These are phyloP conservation scores for Odontamblyopus lacepedii DNA, from an alignment of 2,797 vertebrate genomes.

Conservation along the genomic window DNA sequence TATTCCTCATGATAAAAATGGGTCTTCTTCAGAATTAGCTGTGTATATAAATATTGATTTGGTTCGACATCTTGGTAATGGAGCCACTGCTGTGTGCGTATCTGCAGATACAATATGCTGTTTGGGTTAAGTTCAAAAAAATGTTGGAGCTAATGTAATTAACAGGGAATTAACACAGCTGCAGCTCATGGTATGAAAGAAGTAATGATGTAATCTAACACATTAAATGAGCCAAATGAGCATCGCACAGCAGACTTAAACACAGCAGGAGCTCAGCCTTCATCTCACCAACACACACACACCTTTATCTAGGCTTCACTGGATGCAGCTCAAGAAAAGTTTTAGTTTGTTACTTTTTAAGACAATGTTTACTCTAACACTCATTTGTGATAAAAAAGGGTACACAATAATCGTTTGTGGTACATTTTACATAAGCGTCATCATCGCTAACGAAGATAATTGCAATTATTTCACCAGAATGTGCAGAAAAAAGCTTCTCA, in stretches of 20 bases:
- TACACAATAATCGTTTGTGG: too few species aligned
- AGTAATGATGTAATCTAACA: conserved; percentile 81
- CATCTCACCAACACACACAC: conserved; percentile 19
- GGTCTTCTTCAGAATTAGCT: background rate
- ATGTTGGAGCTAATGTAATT: conserved; percentile 80
- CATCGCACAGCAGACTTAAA: conserved; percentile 65
- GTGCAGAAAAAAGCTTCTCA: too few species aligned
- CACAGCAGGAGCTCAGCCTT: conserved; percentile 60
- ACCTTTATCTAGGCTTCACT: conserved; percentile 10
- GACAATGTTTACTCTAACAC: background rate
- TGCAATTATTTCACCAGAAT: too few species aligned
- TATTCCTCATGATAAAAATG: background rate
- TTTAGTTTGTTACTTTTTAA: too few species aligned
- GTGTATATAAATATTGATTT: conserved; percentile 10
- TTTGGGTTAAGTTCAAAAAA: conserved; percentile 75
- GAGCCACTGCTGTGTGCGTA: conserved; percentile 74
- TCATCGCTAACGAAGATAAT: too few species aligned
- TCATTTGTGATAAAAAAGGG: background rate
- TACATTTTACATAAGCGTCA: too few species aligned
- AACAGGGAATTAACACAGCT: conserved; percentile 80
- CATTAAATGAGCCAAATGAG: conserved; percentile 79
- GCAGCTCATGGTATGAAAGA: conserved; percentile 73
- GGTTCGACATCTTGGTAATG: conserved; percentile 58
- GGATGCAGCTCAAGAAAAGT: background rate
- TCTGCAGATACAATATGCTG: conserved; percentile 76